phyloP scores from a whole-genome alignment of 2,888 invertebrate species.

The Steinernema hermaphroditum region DNA sequence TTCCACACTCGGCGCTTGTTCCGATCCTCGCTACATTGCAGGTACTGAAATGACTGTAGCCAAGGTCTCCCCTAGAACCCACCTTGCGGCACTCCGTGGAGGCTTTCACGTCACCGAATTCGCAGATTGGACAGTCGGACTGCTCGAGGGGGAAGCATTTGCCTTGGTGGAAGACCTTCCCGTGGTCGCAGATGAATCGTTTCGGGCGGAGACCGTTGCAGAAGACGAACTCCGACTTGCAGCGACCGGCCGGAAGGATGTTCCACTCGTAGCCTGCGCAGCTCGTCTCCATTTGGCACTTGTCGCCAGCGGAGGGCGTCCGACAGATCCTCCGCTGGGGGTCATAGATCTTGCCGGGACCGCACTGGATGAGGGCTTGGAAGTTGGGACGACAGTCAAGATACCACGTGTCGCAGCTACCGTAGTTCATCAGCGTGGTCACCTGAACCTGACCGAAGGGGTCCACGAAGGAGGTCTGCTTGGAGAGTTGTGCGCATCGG shows the following conservation, averaged over 20 bases:
- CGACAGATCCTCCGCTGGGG: not conserved
- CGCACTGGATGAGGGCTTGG: constrained; percentile 14
- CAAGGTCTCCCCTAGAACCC: not conserved
- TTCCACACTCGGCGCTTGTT: not conserved
- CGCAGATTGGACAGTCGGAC: not conserved
- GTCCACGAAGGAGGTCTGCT: not conserved
- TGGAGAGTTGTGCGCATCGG: not conserved
- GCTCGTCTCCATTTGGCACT: constrained; percentile 33
- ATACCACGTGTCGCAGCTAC: constrained; percentile 18
- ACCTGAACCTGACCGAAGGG: not conserved
- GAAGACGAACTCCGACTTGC: constrained; percentile 40
- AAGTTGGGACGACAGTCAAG: not conserved
- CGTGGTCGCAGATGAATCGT: constrained; percentile 18
- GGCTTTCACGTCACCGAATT: not conserved
- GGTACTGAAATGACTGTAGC: not conserved
- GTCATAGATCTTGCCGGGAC: not conserved
- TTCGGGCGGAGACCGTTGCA: constrained; percentile 37
- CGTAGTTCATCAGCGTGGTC: not conserved
- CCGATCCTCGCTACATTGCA: not conserved
- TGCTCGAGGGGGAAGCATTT: not conserved
- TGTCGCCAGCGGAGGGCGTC: not conserved
- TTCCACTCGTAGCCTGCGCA: constrained; percentile 36
- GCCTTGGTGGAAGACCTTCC: constrained; percentile 1
- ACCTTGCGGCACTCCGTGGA: not conserved
- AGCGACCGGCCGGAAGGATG: constrained; percentile 38